Conservation (phyloP, 2,888 invertebrate species). For the Nebria salina region DNA sequence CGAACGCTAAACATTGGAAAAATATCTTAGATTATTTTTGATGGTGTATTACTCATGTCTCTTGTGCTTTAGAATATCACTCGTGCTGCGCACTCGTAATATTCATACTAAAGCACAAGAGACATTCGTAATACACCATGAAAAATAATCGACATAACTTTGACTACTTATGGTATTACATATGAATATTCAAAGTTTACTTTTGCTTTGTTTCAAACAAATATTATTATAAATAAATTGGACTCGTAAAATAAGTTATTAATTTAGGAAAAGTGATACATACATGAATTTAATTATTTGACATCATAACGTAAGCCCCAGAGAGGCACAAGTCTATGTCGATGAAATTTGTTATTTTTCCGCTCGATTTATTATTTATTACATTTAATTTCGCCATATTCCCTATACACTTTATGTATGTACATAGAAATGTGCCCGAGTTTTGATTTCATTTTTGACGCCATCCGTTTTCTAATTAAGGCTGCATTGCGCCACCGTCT, state of each 20-base stretch:
- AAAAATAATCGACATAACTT: too few species aligned
- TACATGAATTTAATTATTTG: background rate
- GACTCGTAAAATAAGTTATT: too few species aligned
- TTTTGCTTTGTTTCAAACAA: background rate
- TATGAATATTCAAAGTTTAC: background rate
- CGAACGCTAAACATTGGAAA: background rate
- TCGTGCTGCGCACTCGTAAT: too few species aligned
- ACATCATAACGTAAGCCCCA: background rate
- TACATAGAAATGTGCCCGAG: background rate
- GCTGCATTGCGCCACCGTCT: conserved; percentile 41
- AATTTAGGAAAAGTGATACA: background rate
- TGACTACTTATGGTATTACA: too few species aligned
- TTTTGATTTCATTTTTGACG: conserved; percentile 34
- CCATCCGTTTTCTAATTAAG: conserved; percentile 42
- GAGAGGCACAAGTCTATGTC: background rate
- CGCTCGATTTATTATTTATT: conserved; percentile 30
- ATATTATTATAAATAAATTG: background rate
- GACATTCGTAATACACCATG: too few species aligned
- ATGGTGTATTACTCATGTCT: too few species aligned
- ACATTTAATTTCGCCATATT: conserved; percentile 34
- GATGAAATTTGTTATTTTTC: background rate
- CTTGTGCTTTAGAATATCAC: too few species aligned
- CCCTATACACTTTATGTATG: conserved; percentile 3
- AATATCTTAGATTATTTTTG: background rate
- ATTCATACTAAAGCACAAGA: too few species aligned